A percentile compares a stretch with the other conserved stretches of the same genome.
These are phyloP conservation scores for Uloborus diversus DNA, from an alignment of 1,140 invertebrate genomes.

Conservation along the genomic window DNA sequence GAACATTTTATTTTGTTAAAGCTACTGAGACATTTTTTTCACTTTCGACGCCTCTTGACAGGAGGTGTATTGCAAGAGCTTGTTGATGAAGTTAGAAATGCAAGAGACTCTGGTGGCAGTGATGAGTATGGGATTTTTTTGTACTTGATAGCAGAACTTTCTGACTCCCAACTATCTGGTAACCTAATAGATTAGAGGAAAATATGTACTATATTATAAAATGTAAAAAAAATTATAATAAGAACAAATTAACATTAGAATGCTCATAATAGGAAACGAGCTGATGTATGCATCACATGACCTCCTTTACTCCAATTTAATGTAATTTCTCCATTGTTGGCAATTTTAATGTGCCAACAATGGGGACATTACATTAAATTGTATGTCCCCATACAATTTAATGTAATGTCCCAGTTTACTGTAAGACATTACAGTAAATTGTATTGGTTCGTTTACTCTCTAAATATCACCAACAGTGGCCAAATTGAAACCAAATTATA, in stretches of 20 bases:
- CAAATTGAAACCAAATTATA: too few relatives aligned
- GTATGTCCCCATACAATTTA: too few relatives aligned
- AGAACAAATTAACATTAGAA: not conserved
- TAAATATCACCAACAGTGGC: too few relatives aligned
- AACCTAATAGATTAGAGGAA: conserved; percentile 2
- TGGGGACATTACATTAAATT: too few relatives aligned
- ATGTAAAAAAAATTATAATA: not conserved
- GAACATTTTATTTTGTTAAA: conserved; percentile 43
- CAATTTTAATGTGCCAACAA: too few relatives aligned
- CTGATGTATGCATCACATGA: too few relatives aligned
- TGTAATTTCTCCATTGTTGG: too few relatives aligned
- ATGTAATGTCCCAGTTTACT: too few relatives aligned
- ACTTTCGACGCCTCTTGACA: conserved; percentile 46
- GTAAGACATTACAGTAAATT: too few relatives aligned
- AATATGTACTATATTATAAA: not conserved
- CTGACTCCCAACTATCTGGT: conserved; percentile 33
- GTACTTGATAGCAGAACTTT: conserved; percentile 7
- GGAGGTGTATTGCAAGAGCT: conserved; percentile 14
- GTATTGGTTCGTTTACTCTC: too few relatives aligned
- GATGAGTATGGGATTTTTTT: conserved; percentile 39
- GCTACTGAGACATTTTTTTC: conserved; percentile 1
- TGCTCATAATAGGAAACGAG: too few relatives aligned
- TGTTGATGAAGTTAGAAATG: not conserved
- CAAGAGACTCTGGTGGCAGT: conserved; percentile 31
- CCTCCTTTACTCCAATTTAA: too few relatives aligned